Evolutionary conservation across 2,797 vertebrate genomes (phyloP), one percentile per base, ranked within the genome.

Genomic region (Lagorchestes hirsutus): DNA sequence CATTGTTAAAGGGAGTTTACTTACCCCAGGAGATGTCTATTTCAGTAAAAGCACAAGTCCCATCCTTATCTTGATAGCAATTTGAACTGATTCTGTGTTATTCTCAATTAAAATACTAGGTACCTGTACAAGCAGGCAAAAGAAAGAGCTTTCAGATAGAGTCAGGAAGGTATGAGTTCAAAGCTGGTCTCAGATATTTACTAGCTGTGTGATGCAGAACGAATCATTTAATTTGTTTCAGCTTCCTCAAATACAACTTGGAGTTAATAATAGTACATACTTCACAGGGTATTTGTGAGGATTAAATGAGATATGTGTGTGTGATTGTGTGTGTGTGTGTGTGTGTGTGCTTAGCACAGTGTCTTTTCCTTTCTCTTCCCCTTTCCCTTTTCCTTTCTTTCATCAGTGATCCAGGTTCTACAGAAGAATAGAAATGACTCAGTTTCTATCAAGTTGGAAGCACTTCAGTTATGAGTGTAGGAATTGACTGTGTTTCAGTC

Each of bases 81-180:
- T n/a, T 67, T 4, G 18, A n/a, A 67, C 14, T 16, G 13, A 67
- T 6, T n/a, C 16, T 14, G 13, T 14, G 18, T 4, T 18, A n/a
- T 67, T 16, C 14, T n/a, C 34, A 34, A 14, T 67, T 67, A 67
- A 67, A n/a, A n/a, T n/a, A n/a, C 34, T 67, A 16, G 34, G 14
- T n/a, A n/a, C n/a, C 31, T n/a, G 34, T 4, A 16, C 31, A 67
- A 16, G 13, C 9, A n/a, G 5, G 4, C 0, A 67, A 5, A 67
- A 8, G 4, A n/a, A n/a, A 67, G 14, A n/a, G 4, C 13, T n/a
- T 16, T n/a, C 11, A n/a, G 5, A 1, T n/a, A 5, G 34, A n/a
- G 13, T 67, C 28, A 31, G 29, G 14, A 67, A 67, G 62, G 18
- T 67, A 14, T 67, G 62, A 67, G 31, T 67, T 18, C 34, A 67